phyloP scores from a whole-genome alignment of 23 tunicate species.

The Diplosoma virens region DNA sequence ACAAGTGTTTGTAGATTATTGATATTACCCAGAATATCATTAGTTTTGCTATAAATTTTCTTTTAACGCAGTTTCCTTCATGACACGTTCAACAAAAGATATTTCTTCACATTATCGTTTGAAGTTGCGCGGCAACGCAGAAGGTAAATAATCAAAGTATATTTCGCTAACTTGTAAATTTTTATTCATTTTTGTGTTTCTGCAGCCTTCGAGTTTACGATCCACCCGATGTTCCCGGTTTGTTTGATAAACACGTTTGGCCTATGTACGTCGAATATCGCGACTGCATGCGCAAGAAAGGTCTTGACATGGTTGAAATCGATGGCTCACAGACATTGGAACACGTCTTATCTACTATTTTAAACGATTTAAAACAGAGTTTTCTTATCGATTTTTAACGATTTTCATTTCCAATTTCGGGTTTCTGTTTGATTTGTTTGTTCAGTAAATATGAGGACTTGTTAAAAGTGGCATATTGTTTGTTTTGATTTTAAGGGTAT shows the following conservation, averaged over 20 bases:
- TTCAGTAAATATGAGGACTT: too few species aligned
- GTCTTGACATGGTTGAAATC: not conserved
- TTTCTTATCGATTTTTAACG: conserved; percentile 4
- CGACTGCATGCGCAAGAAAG: not conserved
- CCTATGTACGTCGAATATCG: conserved; percentile 50
- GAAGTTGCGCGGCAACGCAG: conserved; percentile 35
- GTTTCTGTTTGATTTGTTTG: not conserved
- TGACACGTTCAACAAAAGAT: conserved; percentile 18
- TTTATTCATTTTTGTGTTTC: not conserved
- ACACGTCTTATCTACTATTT: not conserved
- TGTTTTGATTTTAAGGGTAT: too few species aligned
- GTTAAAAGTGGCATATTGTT: too few species aligned
- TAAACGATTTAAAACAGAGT: not conserved
- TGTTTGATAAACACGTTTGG: conserved; percentile 75
- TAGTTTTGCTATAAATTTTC: too few species aligned
- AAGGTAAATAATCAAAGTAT: conserved; percentile 16
- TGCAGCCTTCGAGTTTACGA: conserved; percentile 62
- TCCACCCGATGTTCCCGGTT: conserved; percentile 51
- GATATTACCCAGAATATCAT: too few species aligned
- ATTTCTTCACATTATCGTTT: conserved; percentile 35
- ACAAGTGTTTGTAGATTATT: too few species aligned
- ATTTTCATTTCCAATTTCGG: not conserved
- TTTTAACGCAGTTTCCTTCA: conserved; percentile 30
- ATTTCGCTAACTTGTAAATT: too few species aligned
- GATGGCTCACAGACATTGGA: conserved; percentile 6